Evolutionary conservation across 2,888 invertebrate species (phyloP).

Genomic region (Papilio gigon): DNA sequence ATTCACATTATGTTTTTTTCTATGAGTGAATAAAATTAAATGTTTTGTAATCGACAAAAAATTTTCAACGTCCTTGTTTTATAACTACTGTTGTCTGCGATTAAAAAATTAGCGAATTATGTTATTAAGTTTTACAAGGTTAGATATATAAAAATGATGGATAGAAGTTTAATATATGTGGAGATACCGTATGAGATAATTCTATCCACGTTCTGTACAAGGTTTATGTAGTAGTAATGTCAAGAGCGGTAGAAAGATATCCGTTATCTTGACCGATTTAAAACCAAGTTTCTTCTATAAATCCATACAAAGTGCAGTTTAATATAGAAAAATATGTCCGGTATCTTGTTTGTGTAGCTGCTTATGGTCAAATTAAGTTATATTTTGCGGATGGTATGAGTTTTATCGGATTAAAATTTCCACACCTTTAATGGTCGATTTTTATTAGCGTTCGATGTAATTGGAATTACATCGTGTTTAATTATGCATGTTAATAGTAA

Average conservation of each 20-base stretch:
- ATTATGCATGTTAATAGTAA: not conserved
- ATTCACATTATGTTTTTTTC: not conserved
- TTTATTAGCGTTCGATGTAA: not conserved
- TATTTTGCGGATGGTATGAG: slow-evolving; percentile 14
- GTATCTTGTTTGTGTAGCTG: slow-evolving; percentile 27
- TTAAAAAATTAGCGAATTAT: slow-evolving; percentile 31
- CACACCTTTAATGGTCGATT: slow-evolving; percentile 8
- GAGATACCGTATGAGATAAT: slow-evolving; percentile 41
- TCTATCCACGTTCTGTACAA: slow-evolving; percentile 39
- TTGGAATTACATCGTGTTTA: not conserved
- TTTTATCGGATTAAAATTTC: slow-evolving; percentile 22
- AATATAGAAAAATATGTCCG: slow-evolving; percentile 32
- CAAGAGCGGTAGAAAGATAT: slow-evolving; percentile 62
- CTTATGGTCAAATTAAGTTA: slow-evolving; percentile 21
- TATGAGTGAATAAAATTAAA: not conserved
- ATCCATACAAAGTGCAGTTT: slow-evolving; percentile 43
- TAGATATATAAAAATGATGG: slow-evolving; percentile 10
- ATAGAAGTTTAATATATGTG: slow-evolving; percentile 13
- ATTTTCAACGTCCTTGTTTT: slow-evolving; percentile 18
- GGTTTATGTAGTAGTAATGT: slow-evolving; percentile 54
- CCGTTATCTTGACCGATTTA: slow-evolving; percentile 69
- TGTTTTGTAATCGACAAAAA: slow-evolving; percentile 13
- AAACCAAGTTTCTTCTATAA: slow-evolving; percentile 54
- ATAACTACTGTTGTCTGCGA: slow-evolving; percentile 23
- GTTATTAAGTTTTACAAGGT: slow-evolving; percentile 32